Evolutionary conservation across 2,113 vertebrate genomes (phyloP).

Genomic region (Thermophis baileyi): DNA sequence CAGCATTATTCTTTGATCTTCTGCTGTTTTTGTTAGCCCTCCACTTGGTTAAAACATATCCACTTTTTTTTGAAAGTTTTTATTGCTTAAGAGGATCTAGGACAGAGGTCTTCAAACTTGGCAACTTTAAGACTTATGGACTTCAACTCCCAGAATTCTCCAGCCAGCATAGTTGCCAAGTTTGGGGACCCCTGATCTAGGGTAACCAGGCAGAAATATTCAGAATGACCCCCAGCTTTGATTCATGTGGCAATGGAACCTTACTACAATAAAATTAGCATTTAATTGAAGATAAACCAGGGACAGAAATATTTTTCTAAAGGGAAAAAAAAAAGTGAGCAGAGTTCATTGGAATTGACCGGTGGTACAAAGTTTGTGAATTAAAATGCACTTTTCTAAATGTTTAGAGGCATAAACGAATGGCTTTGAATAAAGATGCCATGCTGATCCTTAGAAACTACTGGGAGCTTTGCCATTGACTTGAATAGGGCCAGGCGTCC

Average conservation of each 20-base stretch:
- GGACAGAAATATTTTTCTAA: slow-evolving; percentile 40
- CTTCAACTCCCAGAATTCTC: too few relatives aligned
- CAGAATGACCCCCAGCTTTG: background rate
- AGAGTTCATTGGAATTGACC: slow-evolving; percentile 37
- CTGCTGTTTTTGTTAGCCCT: slow-evolving; percentile 33
- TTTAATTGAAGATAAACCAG: background rate
- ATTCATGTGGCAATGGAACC: background rate
- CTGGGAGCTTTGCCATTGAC: background rate
- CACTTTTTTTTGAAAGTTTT: slow-evolving; percentile 46
- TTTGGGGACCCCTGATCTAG: too few relatives aligned
- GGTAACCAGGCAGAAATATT: background rate
- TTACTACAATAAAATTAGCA: background rate
- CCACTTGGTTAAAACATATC: slow-evolving; percentile 38
- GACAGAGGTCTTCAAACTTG: too few relatives aligned
- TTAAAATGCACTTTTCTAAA: slow-evolving; percentile 9
- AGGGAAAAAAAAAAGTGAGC: slow-evolving; percentile 31
- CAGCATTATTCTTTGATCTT: slow-evolving; percentile 25
- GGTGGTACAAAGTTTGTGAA: slow-evolving; percentile 25
- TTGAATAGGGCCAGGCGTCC: background rate
- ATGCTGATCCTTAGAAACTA: background rate
- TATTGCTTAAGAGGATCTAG: slow-evolving; percentile 45
- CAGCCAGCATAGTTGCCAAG: too few relatives aligned
- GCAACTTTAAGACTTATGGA: too few relatives aligned
- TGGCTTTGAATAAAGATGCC: background rate
- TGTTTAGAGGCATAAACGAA: background rate